A percentile compares a stretch with the other conserved stretches of the same genome.
Evolutionary conservation across 2,113 vertebrate species (phyloP).

Genomic region (Albula glossodonta): DNA sequence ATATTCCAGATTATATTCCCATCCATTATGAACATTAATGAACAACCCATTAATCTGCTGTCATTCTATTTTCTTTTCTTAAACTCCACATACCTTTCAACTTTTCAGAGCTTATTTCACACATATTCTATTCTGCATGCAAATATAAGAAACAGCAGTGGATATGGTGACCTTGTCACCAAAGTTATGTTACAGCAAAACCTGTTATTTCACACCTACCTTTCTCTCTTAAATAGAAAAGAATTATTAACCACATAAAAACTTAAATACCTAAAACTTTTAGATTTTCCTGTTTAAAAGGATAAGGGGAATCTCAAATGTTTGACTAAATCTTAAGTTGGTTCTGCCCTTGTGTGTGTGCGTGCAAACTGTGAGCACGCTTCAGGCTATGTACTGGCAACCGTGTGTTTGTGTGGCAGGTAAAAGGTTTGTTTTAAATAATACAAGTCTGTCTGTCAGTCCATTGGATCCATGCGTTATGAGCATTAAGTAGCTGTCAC

Average conservation of each 20-base stretch:
- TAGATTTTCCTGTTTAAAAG: neutral
- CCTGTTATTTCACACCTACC: neutral
- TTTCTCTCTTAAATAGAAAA: neutral
- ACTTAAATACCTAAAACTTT: neutral
- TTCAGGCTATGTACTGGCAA: neutral
- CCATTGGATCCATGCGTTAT: neutral
- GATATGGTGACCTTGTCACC: neutral
- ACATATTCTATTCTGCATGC: neutral
- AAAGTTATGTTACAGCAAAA: neutral
- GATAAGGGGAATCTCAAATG: neutral
- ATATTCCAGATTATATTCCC: neutral
- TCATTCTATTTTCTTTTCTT: neutral
- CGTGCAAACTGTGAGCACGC: neutral
- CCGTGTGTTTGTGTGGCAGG: neutral
- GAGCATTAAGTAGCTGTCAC: neutral
- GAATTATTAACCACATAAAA: neutral
- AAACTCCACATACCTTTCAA: neutral
- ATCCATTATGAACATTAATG: neutral
- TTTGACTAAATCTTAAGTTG: neutral
- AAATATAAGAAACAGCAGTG: neutral
- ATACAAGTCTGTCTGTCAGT: neutral
- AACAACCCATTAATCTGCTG: neutral
- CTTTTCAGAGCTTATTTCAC: neutral
- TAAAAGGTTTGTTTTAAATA: neutral
- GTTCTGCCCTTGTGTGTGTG: slow-evolving; percentile 2